Evolutionary conservation across 2,797 vertebrate genomes (phyloP).

Genomic region (Falco novaeseelandiae): DNA sequence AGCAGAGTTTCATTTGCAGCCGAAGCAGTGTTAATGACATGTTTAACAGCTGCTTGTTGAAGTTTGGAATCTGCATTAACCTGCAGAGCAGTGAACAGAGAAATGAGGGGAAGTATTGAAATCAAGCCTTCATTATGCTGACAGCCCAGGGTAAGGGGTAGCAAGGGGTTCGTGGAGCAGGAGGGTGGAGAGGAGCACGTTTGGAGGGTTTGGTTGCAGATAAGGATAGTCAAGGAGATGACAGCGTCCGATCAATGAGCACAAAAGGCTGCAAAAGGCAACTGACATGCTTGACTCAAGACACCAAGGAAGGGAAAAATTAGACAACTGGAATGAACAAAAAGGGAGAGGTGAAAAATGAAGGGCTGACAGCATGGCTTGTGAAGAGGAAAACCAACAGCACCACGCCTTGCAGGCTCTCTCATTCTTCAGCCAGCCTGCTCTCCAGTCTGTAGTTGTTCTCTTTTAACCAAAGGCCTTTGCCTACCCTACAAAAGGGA

Average conservation of each 20-base stretch:
- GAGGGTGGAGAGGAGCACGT: neutral
- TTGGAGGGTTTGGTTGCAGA: conserved; percentile 52
- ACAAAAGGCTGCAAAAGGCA: conserved; percentile 42
- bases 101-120: conserved; percentile 83
- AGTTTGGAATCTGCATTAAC: conserved; percentile 91
- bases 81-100: conserved; percentile 83
- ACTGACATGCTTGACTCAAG: neutral
- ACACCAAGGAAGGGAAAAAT: neutral
- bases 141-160: conserved; percentile 77
- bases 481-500: neutral
- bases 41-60: conserved; percentile 90
- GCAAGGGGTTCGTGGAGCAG: conserved; percentile 12
- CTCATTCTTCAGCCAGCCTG: accelerated
- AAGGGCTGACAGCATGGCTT: neutral
- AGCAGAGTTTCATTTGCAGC: conserved; percentile 85
- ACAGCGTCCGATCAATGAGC: conserved; percentile 44
- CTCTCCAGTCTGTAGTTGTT: neutral
- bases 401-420: accelerated
- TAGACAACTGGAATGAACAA: neutral
- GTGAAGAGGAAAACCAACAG: neutral
- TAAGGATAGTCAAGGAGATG: conserved; percentile 43
- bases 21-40: conserved; percentile 86
- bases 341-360: neutral
- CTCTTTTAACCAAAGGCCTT: neutral
- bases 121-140: conserved; percentile 86